Evolutionary conservation across 2,888 invertebrate genomes (phyloP).

Genomic region (Microdon myrmicae): DNA sequence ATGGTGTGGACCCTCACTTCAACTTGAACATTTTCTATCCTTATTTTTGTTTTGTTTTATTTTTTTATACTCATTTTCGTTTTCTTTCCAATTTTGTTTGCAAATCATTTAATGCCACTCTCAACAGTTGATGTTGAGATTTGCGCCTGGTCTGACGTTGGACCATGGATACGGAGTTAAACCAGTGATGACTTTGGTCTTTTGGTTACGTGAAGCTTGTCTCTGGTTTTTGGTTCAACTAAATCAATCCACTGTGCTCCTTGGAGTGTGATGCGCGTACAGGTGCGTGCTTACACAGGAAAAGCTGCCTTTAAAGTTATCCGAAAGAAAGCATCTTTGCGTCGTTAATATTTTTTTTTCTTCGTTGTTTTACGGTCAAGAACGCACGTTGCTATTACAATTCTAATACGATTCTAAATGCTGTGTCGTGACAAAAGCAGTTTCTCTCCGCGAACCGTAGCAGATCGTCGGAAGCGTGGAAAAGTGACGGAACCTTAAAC

Average conservation of each 20-base stretch:
- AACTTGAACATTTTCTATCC: constrained; percentile 35
- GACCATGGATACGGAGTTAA: constrained; percentile 35
- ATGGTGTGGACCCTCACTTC: constrained; percentile 23
- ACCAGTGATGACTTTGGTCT: constrained; percentile 40
- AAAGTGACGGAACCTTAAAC: no score
- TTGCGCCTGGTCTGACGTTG: constrained; percentile 48
- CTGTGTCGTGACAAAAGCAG: no score
- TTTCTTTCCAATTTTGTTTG: constrained; percentile 41
- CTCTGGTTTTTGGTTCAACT: constrained; percentile 2
- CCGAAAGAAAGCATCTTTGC: constrained; percentile 31
- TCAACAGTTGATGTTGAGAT: constrained; percentile 50
- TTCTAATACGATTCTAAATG: no score
- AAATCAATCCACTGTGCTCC: constrained; percentile 22
- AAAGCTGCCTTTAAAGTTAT: constrained; percentile 31
- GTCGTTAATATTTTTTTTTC: constrained; percentile 13
- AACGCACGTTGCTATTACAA: no score
- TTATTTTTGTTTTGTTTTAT: constrained; percentile 14
- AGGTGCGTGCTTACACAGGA: constrained; percentile 36
- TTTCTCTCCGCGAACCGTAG: no score
- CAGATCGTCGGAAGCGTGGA: no score
- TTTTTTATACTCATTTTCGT: no score
- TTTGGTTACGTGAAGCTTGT: constrained; percentile 28
- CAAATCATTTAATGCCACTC: constrained; percentile 52
- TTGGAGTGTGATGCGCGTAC: constrained; percentile 34
- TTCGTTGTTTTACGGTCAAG: constrained; percentile 36